phyloP scores from a whole-genome alignment of 1,140 invertebrate species.

The Cylas formicarius region DNA sequence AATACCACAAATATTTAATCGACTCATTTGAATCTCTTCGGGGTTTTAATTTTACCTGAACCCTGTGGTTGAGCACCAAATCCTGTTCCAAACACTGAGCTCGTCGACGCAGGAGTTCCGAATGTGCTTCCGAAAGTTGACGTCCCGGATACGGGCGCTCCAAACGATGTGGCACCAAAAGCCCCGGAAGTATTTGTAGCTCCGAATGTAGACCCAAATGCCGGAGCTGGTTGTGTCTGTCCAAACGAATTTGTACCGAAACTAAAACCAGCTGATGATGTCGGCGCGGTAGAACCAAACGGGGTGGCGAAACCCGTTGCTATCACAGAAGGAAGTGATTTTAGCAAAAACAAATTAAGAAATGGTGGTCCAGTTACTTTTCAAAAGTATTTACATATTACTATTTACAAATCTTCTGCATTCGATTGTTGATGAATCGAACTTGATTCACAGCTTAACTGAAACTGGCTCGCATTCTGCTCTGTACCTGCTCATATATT shows the following conservation, averaged over 20 bases:
- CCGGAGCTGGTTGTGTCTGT: slow-evolving; percentile 14
- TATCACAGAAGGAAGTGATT: no score
- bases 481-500: no score
- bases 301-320: slow-evolving; percentile 22
- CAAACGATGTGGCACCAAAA: slow-evolving; percentile 23
- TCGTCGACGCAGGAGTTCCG: slow-evolving; percentile 40
- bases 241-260: slow-evolving; percentile 9
- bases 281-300: slow-evolving; percentile 17
- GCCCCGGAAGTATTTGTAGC: slow-evolving; percentile 25
- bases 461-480: no score
- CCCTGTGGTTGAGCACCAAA: slow-evolving; percentile 37
- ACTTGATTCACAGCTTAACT: no score
- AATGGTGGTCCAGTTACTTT: no score
- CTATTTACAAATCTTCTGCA: no score
- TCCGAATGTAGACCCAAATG: slow-evolving; percentile 33
- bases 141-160: slow-evolving; percentile 12
- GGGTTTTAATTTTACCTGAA: slow-evolving; percentile 23
- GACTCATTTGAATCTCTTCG: slow-evolving; percentile 32
- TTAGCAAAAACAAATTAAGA: no score
- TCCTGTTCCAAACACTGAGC: slow-evolving; percentile 39
- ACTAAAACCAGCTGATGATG: slow-evolving; percentile 17
- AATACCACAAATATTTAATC: slow-evolving; percentile 4
- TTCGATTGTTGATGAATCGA: no score
- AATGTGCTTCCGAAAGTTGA: slow-evolving; percentile 39
- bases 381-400: no score